Conservation (phyloP, 2,888 invertebrate genomes). For the Resseliella maxima region DNA sequence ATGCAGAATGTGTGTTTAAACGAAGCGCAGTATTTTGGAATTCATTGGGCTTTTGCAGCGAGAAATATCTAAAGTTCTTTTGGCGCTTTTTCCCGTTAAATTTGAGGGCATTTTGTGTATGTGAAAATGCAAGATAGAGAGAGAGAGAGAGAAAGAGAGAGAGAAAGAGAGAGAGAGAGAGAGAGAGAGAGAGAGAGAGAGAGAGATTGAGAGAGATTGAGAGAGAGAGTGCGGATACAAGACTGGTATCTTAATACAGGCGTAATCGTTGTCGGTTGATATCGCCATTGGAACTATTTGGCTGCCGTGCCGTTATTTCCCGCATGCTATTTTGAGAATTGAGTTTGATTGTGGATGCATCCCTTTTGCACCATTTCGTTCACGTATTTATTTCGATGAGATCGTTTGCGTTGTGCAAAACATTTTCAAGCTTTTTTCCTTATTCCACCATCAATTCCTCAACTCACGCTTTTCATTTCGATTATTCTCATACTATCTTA, state of each 20-base stretch:
- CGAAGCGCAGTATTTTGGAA: background rate
- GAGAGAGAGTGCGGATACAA: background rate
- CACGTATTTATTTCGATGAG: constrained; percentile 45
- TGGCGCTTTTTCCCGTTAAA: background rate
- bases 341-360: constrained; percentile 51
- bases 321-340: background rate
- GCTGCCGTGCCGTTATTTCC: background rate
- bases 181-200: no score
- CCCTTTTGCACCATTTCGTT: constrained; percentile 53
- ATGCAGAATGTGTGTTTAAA: background rate
- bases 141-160: no score
- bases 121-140: no score
- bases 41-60: background rate
- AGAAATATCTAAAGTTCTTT: background rate
- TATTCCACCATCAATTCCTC: background rate
- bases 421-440: no score
- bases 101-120: constrained; percentile 18
- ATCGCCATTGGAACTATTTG: constrained; percentile 4
- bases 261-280: constrained; percentile 38
- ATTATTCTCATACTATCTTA: background rate
- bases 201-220: no score
- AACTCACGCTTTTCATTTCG: background rate
- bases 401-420: background rate
- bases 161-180: no score
- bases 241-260: background rate